phyloP scores from a whole-genome alignment of 2,888 invertebrate genomes.

The Aleiodes testaceus region DNA sequence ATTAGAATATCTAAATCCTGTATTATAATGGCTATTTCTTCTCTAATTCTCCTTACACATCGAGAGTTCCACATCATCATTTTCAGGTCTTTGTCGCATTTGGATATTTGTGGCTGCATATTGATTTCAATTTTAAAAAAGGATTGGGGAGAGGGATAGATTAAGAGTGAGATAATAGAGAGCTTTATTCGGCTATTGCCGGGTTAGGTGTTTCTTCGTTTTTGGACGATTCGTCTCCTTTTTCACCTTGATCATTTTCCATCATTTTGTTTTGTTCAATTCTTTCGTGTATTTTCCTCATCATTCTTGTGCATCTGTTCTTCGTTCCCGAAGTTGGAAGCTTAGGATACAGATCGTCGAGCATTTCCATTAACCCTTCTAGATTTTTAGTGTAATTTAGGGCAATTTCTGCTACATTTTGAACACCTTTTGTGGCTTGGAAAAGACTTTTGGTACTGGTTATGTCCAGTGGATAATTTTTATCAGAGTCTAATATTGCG shows the following conservation, averaged over 20 bases:
- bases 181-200: background rate
- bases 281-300: background rate
- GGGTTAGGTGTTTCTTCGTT: background rate
- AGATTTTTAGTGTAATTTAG: slow-evolving; percentile 15
- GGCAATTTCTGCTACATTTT: background rate
- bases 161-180: too few relatives aligned
- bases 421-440: background rate
- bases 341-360: background rate
- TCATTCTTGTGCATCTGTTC: background rate
- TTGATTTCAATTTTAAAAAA: background rate
- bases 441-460: background rate
- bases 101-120: too few relatives aligned
- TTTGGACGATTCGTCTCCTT: too few relatives aligned
- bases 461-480: slow-evolving; percentile 7
- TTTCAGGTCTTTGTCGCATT: background rate
- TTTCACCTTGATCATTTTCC: background rate
- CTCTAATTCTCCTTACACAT: background rate
- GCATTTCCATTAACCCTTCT: background rate
- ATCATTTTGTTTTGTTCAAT: background rate
- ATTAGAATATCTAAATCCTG: slow-evolving; percentile 23
- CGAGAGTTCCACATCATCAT: background rate
- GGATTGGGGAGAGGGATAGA: too few relatives aligned
- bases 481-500: background rate
- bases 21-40: background rate
- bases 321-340: background rate